Conservation (phyloP, 37 sponge, comb jelly and placozoan species). For the Cladorhizidae sp. region DNA sequence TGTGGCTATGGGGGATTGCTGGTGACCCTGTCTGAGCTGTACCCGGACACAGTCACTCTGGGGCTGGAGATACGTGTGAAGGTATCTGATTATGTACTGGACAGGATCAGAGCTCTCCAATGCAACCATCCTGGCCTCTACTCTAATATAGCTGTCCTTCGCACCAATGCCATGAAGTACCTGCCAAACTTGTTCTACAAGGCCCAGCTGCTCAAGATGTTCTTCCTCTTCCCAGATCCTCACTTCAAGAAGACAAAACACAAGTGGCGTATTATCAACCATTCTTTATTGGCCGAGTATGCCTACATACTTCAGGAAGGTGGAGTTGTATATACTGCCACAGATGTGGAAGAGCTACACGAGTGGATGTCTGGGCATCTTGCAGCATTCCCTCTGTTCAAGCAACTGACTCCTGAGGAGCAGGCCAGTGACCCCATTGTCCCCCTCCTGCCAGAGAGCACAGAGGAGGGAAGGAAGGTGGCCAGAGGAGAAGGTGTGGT, state of each 20-base stretch:
- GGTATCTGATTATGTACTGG: slow-evolving; percentile 95
- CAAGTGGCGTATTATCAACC: slow-evolving; percentile 94
- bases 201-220: slow-evolving; percentile 91
- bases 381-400: slow-evolving; percentile 81
- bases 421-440: slow-evolving; percentile 69
- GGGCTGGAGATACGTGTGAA: slow-evolving; percentile 97
- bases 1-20: slow-evolving; percentile 98
- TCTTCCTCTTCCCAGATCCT: slow-evolving; percentile 97
- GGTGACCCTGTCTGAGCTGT: slow-evolving; percentile 80
- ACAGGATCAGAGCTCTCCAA: slow-evolving; percentile 91
- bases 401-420: slow-evolving; percentile 44
- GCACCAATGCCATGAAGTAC: slow-evolving; percentile 99
- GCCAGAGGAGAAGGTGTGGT: slow-evolving; percentile 58
- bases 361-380: slow-evolving; percentile 92
- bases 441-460: slow-evolving; percentile 55
- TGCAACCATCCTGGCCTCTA: slow-evolving; percentile 68
- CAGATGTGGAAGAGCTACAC: slow-evolving; percentile 95
- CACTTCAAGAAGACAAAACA: slow-evolving; percentile 98
- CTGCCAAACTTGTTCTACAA: slow-evolving; percentile 93
- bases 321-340: slow-evolving; percentile 92
- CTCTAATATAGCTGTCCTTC: slow-evolving; percentile 82
- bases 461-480: slow-evolving; percentile 98
- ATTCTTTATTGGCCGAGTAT: slow-evolving; percentile 88
- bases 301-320: slow-evolving; percentile 85
- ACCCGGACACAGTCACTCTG: slow-evolving; percentile 77